Percentiles rank a stretch among this genome's conserved stretches.
These are phyloP conservation scores for Camelus dromedarius DNA, from an alignment of 2,113 vertebrate species.

Conservation along the genomic window DNA sequence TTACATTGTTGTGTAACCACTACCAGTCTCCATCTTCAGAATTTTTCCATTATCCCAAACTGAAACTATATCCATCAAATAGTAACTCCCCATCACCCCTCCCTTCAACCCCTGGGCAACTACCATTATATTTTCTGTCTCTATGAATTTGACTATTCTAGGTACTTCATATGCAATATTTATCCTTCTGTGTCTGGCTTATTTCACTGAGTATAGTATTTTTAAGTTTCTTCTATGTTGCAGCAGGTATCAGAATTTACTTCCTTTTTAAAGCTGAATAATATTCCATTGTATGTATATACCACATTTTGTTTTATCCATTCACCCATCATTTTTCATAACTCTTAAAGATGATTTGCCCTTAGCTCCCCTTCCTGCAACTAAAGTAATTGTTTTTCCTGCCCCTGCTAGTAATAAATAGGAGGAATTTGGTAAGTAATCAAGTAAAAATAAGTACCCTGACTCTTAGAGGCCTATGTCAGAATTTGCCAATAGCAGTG, in stretches of 20 bases:
- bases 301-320: neutral
- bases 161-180: neutral
- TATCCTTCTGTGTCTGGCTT: neutral
- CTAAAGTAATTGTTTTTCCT: conserved; percentile 22
- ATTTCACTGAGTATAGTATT: neutral
- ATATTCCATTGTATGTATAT: neutral
- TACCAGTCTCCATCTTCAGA: neutral
- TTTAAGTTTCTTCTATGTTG: neutral
- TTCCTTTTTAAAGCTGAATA: neutral
- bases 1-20: neutral
- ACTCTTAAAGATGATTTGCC: neutral
- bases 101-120: neutral
- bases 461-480: neutral
- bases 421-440: neutral
- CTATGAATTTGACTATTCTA: neutral
- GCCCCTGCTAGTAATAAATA: neutral
- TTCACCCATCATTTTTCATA: conserved; percentile 21
- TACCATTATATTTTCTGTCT: neutral
- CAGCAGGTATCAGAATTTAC: neutral
- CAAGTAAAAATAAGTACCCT: neutral
- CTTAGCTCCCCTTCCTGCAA: neutral
- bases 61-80: neutral
- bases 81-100: neutral
- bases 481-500: neutral
- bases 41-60: neutral